phyloP scores from a whole-genome alignment of 2,888 invertebrate genomes.

The Hedya salicella region DNA sequence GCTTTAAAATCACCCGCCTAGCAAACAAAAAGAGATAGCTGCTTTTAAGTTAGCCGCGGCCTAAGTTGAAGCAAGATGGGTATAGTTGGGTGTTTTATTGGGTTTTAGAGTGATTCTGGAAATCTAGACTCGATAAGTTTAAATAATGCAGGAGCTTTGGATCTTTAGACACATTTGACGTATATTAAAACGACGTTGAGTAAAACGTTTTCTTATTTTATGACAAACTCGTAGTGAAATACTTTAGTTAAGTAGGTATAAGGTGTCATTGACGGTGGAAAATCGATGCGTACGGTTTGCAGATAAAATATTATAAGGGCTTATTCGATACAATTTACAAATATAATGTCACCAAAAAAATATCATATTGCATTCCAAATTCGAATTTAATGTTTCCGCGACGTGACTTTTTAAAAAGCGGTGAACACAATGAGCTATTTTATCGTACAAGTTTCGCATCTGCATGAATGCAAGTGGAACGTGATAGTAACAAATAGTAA shows the following conservation, averaged over 20 bases:
- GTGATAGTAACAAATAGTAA: slow-evolving; percentile 72
- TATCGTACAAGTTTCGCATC: slow-evolving; percentile 64
- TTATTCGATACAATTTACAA: slow-evolving; percentile 5
- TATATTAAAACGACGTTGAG: slow-evolving; percentile 38
- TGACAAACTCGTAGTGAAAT: slow-evolving; percentile 19
- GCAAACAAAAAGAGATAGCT: slow-evolving; percentile 56
- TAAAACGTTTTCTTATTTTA: slow-evolving; percentile 41
- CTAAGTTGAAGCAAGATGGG: slow-evolving; percentile 57
- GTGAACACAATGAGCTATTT: slow-evolving; percentile 60
- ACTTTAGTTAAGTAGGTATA: slow-evolving; percentile 25
- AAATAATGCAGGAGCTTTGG: slow-evolving; percentile 46
- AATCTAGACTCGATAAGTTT: slow-evolving; percentile 47
- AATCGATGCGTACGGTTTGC: not conserved
- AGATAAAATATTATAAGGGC: slow-evolving; percentile 9
- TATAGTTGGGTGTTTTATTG: slow-evolving; percentile 48
- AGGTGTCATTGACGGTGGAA: not conserved
- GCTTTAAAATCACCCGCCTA: slow-evolving; percentile 65
- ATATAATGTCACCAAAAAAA: slow-evolving; percentile 15
- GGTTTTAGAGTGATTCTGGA: slow-evolving; percentile 33
- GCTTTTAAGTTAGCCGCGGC: slow-evolving; percentile 46
- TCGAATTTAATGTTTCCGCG: slow-evolving; percentile 54
- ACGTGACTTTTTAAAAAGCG: slow-evolving; percentile 72
- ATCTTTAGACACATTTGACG: slow-evolving; percentile 40
- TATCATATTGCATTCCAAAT: slow-evolving; percentile 20
- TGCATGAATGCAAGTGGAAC: slow-evolving; percentile 59